phyloP scores from a whole-genome alignment of 2,888 invertebrate species.

The Sarcophaga variegata region DNA sequence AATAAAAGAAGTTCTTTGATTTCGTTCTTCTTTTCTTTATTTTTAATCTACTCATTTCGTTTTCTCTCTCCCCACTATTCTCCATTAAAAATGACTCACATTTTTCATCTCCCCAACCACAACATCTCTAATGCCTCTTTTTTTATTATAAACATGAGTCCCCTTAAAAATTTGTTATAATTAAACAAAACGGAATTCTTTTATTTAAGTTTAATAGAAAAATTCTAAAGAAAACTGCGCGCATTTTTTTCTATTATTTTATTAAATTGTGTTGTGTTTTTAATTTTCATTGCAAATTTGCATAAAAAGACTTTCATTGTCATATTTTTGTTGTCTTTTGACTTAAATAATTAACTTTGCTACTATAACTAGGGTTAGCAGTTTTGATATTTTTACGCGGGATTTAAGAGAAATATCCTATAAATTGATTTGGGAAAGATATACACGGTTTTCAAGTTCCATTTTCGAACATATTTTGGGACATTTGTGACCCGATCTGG shows the following conservation, averaged over 20 bases:
- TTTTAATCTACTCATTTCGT: conserved; percentile 34
- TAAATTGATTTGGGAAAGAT: too few species aligned
- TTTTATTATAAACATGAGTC: conserved; percentile 2
- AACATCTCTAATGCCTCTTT: conserved; percentile 7
- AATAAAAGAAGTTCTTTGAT: conserved; percentile 27
- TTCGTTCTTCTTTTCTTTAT: conserved; percentile 21
- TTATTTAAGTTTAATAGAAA: conserved; percentile 32
- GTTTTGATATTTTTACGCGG: neutral
- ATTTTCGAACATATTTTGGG: too few species aligned
- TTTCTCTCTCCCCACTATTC: conserved; percentile 30
- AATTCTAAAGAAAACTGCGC: conserved; percentile 52
- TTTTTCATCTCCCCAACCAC: conserved; percentile 58
- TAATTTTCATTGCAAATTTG: conserved; percentile 42
- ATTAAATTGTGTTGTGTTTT: conserved; percentile 36
- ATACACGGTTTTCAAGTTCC: too few species aligned
- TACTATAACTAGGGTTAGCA: neutral
- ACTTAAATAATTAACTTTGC: too few species aligned
- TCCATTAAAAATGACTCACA: conserved; percentile 60
- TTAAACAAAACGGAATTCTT: conserved; percentile 47
- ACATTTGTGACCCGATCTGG: too few species aligned
- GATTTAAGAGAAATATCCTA: too few species aligned
- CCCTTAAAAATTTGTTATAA: conserved; percentile 38
- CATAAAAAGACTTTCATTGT: conserved; percentile 38
- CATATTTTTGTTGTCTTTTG: conserved; percentile 22
- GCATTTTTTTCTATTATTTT: conserved; percentile 32